Evolutionary conservation across 2,797 vertebrate genomes (phyloP), one percentile per base, ranked within the genome.

Genomic region (Pipistrellus pygmaeus): DNA sequence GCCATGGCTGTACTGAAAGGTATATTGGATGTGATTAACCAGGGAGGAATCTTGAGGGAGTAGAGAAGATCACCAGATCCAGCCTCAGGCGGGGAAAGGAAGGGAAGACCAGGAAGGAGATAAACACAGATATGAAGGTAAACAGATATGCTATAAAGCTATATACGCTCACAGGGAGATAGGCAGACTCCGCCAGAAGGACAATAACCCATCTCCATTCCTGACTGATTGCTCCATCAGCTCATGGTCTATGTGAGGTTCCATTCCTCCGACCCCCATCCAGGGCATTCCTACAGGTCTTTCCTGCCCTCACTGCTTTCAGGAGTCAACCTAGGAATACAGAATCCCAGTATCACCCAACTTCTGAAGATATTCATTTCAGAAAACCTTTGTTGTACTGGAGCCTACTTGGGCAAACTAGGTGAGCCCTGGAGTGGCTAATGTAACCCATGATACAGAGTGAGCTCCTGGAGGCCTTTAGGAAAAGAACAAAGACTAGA

Each of bases 401-500:
- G 41, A 77, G 64, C 11, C 51, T 38, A 41, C 20, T 2, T 83
- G 30, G 35, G 46, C 7, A 18, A 57, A 7, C 8, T 30, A 51
- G 30, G 8, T 51, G 44, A 93, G 41, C 46, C 25, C 66, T 87
- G 9, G 10, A 83, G 4, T 21, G 4, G 41, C 25, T 71, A 8
- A 5, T 30, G 3, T 51, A n/a, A 32, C 4, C 46, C 9, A n/a
- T 30, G 66, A 64, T 60, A 18, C 27, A 57, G 7, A 15, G 18
- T 88, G 41, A 48, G 23, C 5, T 77, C 38, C 77, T 60, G 12
- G 48, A 48, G 46, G 9, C 44, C 76, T 41, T 64, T 77, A 69
- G 44, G 23, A 80, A 87, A 87, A 75, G 20, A 51, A 41, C 81
- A 87, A 84, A 89, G 32, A 88, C 80, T 83, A 69, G 75, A 94